Evolutionary conservation across 2,113 vertebrate genomes (phyloP), one percentile per base, ranked within the genome.

Genomic region (Crotophaga sulcirostris): DNA sequence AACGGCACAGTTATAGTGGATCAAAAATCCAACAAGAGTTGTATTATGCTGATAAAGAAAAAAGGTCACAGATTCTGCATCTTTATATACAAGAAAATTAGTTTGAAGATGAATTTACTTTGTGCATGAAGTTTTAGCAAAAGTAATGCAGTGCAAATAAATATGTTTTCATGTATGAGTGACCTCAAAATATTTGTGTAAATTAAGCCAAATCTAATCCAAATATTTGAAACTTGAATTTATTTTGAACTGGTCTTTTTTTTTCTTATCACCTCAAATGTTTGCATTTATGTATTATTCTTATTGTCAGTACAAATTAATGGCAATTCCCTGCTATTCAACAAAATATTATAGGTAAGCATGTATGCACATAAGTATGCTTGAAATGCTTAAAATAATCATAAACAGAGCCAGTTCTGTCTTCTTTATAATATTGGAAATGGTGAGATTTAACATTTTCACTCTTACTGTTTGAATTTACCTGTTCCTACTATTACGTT

Each of bases 401-500:
- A 74, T 34, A 78, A 74, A 36, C 3, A 23, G 31, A 20, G 3
- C 8, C 7, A 63, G 9, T 47, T 75, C 44, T 42, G 4, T 74
- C 10, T 36, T 75, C 38, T 45, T 77, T 63, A 19, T 77, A 13
- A 10, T 20, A n/a, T 1, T 31, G 21, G 5, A 89, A 87, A 72
- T 21, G 3, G 12, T 67, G 24, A 83, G 51, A 84, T 54, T 58
- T 63, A 60, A 54, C 7, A 38, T 70, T 82, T 84, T 77, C 31
- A 51, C 11, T 52, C 17, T 36, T 18, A 52, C 16, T 89, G 21
- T 51, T 81, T 59, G 2, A 84, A 87, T 74, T 28, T 58, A 63
- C 40, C 24, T 62, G 3, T 34, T 18, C 7, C 10, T 72, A 15
- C 26, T 47, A 29, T 0, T 0, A 17, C 23, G 19, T 20, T 16